Base-by-base conservation (phyloP, 2,888 invertebrate species). In the Eudemis profundana region DNA sequence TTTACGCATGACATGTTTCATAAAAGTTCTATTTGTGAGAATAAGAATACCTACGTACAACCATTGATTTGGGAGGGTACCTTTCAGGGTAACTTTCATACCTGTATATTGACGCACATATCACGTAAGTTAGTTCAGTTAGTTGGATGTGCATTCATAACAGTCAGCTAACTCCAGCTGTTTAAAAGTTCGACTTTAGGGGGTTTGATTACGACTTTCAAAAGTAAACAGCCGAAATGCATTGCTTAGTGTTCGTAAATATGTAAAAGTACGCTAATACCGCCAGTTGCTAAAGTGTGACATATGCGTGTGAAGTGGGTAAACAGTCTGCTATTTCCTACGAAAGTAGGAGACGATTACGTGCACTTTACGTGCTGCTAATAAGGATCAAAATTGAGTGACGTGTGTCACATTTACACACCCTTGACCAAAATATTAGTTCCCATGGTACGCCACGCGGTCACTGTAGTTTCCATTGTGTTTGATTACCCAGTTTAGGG, bases 351-450 rank as follows among this genome's bases (percentile, higher is more conserved):
- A 21, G 29, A 44, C 44, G 15, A 15, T 10, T 12, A 5, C 21
- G 5, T 17, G 23, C 33, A 36, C 33, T 36, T 29, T 17, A 49
- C n/a, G 3, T 8, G 7, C 8, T 40, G 15, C 19, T 42, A 29
- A 61, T 50, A 61, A 61, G 50, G 50, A 7, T 50, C 27, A 61
- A n/a, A 14, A 27, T 61, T 14, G n/a, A 44, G 29, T 17, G 5
- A 23, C 14, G 36, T 8, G 4, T 14, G 15, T 36, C 17, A 29
- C 27, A 5, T 36, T 23, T n/a, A 10, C 29, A 17, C 40, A 63
- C 56, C 63, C 63, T 63, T 57, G 63, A 63, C 63, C 56, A 57
- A 42, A 57, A 19, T 61, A 50, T 63, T 56, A 15, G 47, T 63
- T 63, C 63, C 49, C 63, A 62, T 61, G 46, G 46, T n/a, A 15